phyloP scores from a whole-genome alignment of 2,797 vertebrate species.

The Gobionotothen gibberifrons region DNA sequence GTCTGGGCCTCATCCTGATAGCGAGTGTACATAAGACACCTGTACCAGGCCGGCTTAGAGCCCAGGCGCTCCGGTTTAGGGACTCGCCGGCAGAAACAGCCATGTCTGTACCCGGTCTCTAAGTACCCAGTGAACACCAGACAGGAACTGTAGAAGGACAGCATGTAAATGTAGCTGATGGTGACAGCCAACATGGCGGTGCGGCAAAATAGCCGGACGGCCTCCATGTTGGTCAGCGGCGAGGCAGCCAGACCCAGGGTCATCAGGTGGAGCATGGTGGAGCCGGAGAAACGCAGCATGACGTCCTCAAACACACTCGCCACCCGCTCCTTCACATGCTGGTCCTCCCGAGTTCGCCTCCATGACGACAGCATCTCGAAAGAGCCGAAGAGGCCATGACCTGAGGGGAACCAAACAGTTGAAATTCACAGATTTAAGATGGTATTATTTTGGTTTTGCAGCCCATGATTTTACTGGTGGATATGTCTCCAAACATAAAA shows the following conservation, averaged over 20 bases:
- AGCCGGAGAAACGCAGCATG: slow-evolving; percentile 97
- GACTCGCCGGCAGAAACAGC: slow-evolving; percentile 96
- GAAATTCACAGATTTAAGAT: background rate
- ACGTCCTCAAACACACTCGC: slow-evolving; percentile 96
- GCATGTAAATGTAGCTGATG: slow-evolving; percentile 97
- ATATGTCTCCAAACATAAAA: slow-evolving; percentile 1
- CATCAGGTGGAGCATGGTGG: slow-evolving; percentile 96
- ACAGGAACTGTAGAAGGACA: slow-evolving; percentile 98
- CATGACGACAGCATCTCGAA: slow-evolving; percentile 99
- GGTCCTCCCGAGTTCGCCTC: slow-evolving; percentile 96
- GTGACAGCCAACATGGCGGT: slow-evolving; percentile 93
- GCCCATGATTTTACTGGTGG: background rate
- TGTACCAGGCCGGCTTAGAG: slow-evolving; percentile 96
- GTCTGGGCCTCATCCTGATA: slow-evolving; percentile 90
- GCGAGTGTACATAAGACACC: slow-evolving; percentile 95
- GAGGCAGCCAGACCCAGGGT: slow-evolving; percentile 98
- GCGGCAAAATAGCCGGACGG: slow-evolving; percentile 97
- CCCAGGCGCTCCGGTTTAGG: slow-evolving; percentile 88
- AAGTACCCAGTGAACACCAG: slow-evolving; percentile 98
- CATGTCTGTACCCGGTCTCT: slow-evolving; percentile 98
- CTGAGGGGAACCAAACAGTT: slow-evolving; percentile 66
- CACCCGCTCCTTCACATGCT: slow-evolving; percentile 98
- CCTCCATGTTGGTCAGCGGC: slow-evolving; percentile 99
- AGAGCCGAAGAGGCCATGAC: slow-evolving; percentile 97
- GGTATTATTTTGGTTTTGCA: background rate